A percentile compares a stretch with the other conserved stretches of the same genome.
Evolutionary conservation across 2,888 invertebrate genomes (phyloP).

Genomic region (Euspilapteryx auroguttella): DNA sequence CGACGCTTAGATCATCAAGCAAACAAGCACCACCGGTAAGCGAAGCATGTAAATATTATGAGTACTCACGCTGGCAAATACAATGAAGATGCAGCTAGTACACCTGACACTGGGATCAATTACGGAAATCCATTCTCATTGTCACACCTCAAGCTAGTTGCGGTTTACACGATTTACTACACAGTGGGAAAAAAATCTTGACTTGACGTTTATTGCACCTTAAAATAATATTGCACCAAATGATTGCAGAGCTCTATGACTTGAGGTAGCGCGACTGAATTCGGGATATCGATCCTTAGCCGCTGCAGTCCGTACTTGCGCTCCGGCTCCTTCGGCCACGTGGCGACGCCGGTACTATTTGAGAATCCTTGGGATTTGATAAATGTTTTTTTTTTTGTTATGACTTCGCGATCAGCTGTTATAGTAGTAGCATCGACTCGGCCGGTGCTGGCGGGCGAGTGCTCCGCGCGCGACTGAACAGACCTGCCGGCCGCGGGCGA

Average conservation of each 20-base stretch:
- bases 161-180: too few relatives aligned
- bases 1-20: slow-evolving; percentile 3
- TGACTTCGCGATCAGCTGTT: slow-evolving; percentile 38
- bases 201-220: too few relatives aligned
- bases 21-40: slow-evolving; percentile 11
- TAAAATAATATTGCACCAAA: slow-evolving; percentile 30
- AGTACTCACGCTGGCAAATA: slow-evolving; percentile 23
- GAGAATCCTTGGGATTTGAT: slow-evolving; percentile 3
- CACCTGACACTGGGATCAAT: slow-evolving; percentile 26
- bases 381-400: too few relatives aligned
- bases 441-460: slow-evolving; percentile 26
- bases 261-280: slow-evolving; percentile 29
- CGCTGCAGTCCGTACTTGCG: slow-evolving; percentile 16
- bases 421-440: slow-evolving; percentile 13
- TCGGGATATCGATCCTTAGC: slow-evolving; percentile 35
- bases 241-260: too few relatives aligned
- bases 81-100: slow-evolving; percentile 20
- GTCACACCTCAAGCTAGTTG: slow-evolving; percentile 31
- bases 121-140: slow-evolving; percentile 40
- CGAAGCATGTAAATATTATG: slow-evolving; percentile 20
- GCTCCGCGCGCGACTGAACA: slow-evolving; percentile 41
- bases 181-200: too few relatives aligned
- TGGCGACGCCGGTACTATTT: too few relatives aligned
- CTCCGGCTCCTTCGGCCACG: slow-evolving; percentile 11
- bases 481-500: background rate